Evolutionary conservation across 2,797 vertebrate species (phyloP).

Genomic region (Phoebastria nigripes): DNA sequence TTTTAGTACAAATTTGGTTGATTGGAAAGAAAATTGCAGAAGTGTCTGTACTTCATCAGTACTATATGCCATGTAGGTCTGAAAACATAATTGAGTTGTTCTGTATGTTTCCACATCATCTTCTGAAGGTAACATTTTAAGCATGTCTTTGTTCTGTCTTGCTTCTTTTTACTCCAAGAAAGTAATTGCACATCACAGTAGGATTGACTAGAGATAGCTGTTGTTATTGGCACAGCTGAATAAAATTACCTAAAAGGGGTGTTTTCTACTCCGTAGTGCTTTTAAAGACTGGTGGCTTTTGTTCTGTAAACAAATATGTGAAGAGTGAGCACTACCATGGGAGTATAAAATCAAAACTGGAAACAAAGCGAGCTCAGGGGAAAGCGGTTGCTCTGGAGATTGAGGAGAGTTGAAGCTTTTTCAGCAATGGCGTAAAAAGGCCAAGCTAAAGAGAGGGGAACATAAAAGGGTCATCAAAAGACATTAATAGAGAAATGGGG

Average conservation of each 20-base stretch:
- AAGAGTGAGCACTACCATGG: conserved; percentile 17
- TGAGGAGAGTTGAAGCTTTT: conserved; percentile 26
- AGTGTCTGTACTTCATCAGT: conserved; percentile 7
- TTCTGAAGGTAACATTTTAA: conserved; percentile 41
- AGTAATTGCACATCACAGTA: conserved; percentile 42
- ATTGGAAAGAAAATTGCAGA: conserved; percentile 18
- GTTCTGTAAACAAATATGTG: conserved; percentile 61
- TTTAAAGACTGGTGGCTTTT: conserved; percentile 57
- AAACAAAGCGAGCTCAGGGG: conserved; percentile 17
- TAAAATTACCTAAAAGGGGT: conserved; percentile 62
- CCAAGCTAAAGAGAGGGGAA: conserved; percentile 13
- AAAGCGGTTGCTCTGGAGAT: conserved; percentile 51
- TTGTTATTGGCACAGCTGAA: conserved; percentile 53
- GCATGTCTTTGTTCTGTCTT: conserved; percentile 25
- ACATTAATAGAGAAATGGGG: neutral
- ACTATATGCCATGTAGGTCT: neutral
- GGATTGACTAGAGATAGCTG: conserved; percentile 52
- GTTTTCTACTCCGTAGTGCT: conserved; percentile 39
- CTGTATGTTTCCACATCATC: conserved; percentile 32
- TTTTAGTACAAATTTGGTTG: conserved; percentile 16
- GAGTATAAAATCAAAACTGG: conserved; percentile 48
- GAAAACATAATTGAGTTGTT: conserved; percentile 43
- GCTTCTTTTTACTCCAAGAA: conserved; percentile 34
- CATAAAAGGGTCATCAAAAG: conserved; percentile 17
- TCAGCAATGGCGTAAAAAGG: conserved; percentile 40